Conservation (phyloP, 2,113 vertebrate species). For the Leptodactylus fuscus region DNA sequence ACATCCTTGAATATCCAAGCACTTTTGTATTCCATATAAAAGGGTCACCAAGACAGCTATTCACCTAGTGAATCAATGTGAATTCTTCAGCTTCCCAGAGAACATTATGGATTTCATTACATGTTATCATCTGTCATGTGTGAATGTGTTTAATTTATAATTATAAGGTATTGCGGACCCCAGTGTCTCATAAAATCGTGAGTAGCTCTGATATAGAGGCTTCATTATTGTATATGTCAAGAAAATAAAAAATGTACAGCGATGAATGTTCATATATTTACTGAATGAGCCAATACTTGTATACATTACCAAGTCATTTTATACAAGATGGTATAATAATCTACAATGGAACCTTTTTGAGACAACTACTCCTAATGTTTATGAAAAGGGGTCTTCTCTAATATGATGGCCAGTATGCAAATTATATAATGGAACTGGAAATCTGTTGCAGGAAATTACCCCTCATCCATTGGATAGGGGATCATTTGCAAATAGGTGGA, state of each 20-base stretch:
- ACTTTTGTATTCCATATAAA: neutral
- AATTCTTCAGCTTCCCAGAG: neutral
- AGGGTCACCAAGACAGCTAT: neutral
- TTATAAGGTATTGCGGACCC: neutral
- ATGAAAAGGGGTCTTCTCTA: no score
- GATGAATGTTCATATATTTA: neutral
- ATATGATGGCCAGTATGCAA: no score
- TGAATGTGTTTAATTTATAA: conserved; percentile 3
- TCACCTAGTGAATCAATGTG: conserved; percentile 12
- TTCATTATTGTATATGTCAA: conserved; percentile 7
- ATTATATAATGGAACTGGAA: no score
- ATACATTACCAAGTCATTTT: neutral
- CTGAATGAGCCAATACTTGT: neutral
- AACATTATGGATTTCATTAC: conserved; percentile 10
- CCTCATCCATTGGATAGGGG: no score
- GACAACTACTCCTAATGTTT: no score
- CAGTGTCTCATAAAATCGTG: neutral
- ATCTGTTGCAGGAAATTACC: no score
- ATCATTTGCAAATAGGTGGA: no score
- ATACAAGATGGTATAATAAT: no score
- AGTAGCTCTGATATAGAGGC: neutral
- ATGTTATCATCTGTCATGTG: neutral
- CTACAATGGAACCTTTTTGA: no score
- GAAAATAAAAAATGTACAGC: neutral
- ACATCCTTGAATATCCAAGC: neutral